Evolutionary conservation across 2,888 invertebrate genomes (phyloP).

Genomic region (Adelognathus sp.): DNA sequence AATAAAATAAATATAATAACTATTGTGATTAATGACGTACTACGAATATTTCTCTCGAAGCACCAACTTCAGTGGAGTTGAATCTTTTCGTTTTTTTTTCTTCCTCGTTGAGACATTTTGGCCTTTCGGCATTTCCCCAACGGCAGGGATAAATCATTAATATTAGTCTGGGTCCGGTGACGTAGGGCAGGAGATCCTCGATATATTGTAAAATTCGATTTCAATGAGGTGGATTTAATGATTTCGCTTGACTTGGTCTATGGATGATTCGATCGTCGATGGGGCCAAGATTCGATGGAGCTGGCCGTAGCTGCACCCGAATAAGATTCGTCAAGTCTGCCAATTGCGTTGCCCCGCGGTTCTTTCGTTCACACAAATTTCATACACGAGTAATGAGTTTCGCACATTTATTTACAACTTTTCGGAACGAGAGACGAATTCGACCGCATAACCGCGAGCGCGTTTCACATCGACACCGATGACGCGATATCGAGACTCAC

Average conservation of each 20-base stretch:
- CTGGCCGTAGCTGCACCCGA: too few relatives aligned
- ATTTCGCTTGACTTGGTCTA: not conserved
- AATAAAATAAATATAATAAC: conserved; percentile 55
- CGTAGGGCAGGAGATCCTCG: not conserved
- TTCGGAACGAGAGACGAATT: conserved; percentile 14
- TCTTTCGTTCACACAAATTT: conserved; percentile 26
- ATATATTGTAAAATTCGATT: conserved; percentile 12
- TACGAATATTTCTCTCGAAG: conserved; percentile 25
- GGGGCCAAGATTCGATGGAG: too few relatives aligned
- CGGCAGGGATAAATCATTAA: conserved; percentile 29
- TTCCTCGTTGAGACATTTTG: not conserved
- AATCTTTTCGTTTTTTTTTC: not conserved
- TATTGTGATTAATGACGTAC: conserved; percentile 49
- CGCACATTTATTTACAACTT: conserved; percentile 56
- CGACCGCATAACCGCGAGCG: not conserved
- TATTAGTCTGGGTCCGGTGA: not conserved
- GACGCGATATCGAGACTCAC: not conserved
- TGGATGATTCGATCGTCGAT: conserved; percentile 6
- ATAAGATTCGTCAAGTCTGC: not conserved
- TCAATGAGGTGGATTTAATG: conserved; percentile 3
- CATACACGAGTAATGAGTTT: conserved; percentile 29
- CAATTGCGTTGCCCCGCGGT: conserved; percentile 19
- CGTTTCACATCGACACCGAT: not conserved
- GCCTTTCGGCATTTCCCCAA: not conserved
- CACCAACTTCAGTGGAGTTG: not conserved